Percentiles rank a stretch among this genome's conserved stretches.
Evolutionary conservation across 2,797 vertebrate species (phyloP).

Genomic region (Xenopus petersii): DNA sequence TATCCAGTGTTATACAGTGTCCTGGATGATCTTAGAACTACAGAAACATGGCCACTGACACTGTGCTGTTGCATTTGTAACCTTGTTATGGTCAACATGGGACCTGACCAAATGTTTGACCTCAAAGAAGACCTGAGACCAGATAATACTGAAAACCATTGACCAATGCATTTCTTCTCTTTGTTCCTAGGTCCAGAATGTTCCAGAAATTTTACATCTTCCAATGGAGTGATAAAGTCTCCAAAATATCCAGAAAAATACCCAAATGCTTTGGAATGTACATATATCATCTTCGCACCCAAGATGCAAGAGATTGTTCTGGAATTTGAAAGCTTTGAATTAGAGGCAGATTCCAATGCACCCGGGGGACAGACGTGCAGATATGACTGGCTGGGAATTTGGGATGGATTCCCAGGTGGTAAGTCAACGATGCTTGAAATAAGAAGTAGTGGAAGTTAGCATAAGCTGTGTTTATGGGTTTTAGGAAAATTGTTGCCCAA

Average conservation of each 20-base stretch:
- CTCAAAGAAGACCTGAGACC: too few species aligned
- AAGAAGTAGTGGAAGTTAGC: too few species aligned
- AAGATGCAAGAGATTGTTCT: constrained; percentile 92
- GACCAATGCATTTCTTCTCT: neutral
- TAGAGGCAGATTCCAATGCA: constrained; percentile 85
- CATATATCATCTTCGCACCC: constrained; percentile 93
- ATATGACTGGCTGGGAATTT: constrained; percentile 94
- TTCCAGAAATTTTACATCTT: constrained; percentile 87
- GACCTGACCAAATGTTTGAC: too few species aligned
- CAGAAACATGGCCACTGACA: too few species aligned
- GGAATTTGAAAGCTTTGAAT: constrained; percentile 93
- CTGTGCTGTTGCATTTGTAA: too few species aligned
- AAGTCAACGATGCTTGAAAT: constrained; percentile 48
- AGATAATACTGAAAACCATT: too few species aligned
- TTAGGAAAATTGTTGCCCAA: too few species aligned
- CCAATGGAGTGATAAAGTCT: constrained; percentile 81
- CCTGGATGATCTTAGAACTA: too few species aligned
- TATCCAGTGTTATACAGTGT: too few species aligned
- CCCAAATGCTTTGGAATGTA: constrained; percentile 94
- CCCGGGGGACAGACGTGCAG: constrained; percentile 82
- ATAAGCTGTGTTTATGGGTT: too few species aligned
- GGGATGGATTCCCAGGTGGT: constrained; percentile 96
- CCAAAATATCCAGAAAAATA: constrained; percentile 95
- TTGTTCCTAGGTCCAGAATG: constrained; percentile 83
- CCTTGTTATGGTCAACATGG: too few species aligned